These are phyloP conservation scores for Guaruba guarouba DNA, from an alignment of 2,113 vertebrate genomes.

Conservation along the genomic window DNA sequence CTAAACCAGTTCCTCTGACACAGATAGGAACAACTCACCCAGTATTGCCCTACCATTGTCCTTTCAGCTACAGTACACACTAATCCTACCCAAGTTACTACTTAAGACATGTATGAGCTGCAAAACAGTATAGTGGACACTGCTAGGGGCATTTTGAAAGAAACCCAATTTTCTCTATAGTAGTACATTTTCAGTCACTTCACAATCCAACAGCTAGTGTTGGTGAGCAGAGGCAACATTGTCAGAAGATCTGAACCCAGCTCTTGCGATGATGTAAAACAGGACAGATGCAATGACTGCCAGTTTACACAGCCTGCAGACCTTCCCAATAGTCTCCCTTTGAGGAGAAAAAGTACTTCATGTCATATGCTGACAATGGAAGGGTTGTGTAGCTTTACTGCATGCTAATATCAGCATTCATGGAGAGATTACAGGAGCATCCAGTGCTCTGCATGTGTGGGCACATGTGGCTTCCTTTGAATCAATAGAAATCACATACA, in stretches of 20 bases:
- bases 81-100: not conserved
- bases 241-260: not conserved
- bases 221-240: not conserved
- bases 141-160: not conserved
- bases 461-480: accelerated
- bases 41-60: not conserved
- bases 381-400: not conserved
- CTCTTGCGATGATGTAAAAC: not conserved
- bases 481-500: not conserved
- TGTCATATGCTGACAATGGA: not conserved
- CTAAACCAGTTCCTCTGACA: not conserved
- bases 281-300: not conserved
- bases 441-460: not conserved
- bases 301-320: not conserved
- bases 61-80: not conserved
- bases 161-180: not conserved
- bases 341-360: not conserved
- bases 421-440: not conserved
- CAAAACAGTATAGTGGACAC: not conserved
- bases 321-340: not conserved
- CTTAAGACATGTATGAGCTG: not conserved
- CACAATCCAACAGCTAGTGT: not conserved
- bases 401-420: not conserved
- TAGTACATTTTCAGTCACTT: not conserved
- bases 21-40: not conserved